Base-by-base conservation (phyloP, 2,113 vertebrate species). In the Serinus canaria region DNA sequence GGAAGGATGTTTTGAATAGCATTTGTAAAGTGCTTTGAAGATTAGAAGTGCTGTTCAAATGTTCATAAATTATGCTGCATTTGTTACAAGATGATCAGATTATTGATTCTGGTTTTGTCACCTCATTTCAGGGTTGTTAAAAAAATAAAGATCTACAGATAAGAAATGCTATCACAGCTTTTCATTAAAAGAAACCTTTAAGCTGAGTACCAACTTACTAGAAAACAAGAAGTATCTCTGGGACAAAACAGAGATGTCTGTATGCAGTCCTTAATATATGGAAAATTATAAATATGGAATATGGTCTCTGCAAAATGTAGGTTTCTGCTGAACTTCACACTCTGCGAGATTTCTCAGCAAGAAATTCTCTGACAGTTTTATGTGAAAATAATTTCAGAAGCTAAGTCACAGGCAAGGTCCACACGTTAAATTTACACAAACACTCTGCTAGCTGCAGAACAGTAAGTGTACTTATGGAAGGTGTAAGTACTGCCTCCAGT, bases 361-460 rank as follows among this genome's bases (percentile, higher is more conserved):
- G 67, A 76, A 58, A 33, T 60, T 68, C 69, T 62, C 46, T 23
- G 56, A 35, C 37, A 43, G 58, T 72, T 89, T 15, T 66, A 35
- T 56, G 43, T 76, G 70, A 90, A 89, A 91, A 94, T 69, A 50
- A 66, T 94, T 92, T 87, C 90, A 92, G 89, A 78, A 83, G 76
- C 66, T 20, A 73, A 91, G 59, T 89, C 81, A 91, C 74, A 70
- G 70, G 75, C 63, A 76, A 58, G 31, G 43, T 87, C 74, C 39
- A 52, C 58, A 73, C 46, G 28, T 78, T 76, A 75, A 76, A 84
- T 12, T 81, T 84, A 66, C 37, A 75, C 50, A 56, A 82, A 85
- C 21, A 22, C n/a, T 35, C 44, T 72, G 41, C 37, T 69, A 70
- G 37, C 20, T 68, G 52, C 52, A 37, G 68, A 78, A 50, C 56